Evolutionary conservation across 2,888 invertebrate genomes (phyloP), one percentile per base, ranked within the genome.

Genomic region (Unio delphinus): DNA sequence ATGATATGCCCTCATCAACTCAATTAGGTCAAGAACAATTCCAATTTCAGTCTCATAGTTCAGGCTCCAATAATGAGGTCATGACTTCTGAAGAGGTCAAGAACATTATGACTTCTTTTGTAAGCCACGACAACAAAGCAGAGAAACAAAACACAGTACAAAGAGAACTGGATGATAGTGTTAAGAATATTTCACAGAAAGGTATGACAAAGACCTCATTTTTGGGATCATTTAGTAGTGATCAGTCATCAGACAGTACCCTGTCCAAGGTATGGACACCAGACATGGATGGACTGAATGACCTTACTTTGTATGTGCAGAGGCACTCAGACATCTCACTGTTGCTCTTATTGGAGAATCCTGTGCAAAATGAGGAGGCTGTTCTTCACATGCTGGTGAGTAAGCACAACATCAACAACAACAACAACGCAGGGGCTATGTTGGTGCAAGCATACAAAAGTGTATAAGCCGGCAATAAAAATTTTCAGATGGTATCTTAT

Each of bases 241-340:
- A 73, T 66, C 63, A 71, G 3, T 75, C 77, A 1, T 72, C 75
- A 55, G 75, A 75, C 23, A 77, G 74, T 68, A 71, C 73, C 28
- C 73, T 77, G 45, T 77, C 77, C 45, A 71, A 67, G 11, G 70
- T 69, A 64, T 82, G 82, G 82, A 73, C 68, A 18, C 76, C 83
- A 11, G 76, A 74, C 45, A 71, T 73, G 70, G 79, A 82, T 28
- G 78, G 79, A 15, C 70, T 85, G 15, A 73, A 80, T 64, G 82
- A 83, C 58, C 68, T 85, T 55, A 82, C 79, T 26, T 65, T 87
- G 65, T 87, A 86, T 70, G 79, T 84, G 26, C 86, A 86, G 72
- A 82, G 86, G 67, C 84, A 86, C 63, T 83, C 86, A 8, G 86
- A 86, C 68, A 84, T 84, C 23, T 78, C 86, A 61, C 75, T 86